phyloP scores from a whole-genome alignment of 2,888 invertebrate genomes.

The Tenthredo mesomela region DNA sequence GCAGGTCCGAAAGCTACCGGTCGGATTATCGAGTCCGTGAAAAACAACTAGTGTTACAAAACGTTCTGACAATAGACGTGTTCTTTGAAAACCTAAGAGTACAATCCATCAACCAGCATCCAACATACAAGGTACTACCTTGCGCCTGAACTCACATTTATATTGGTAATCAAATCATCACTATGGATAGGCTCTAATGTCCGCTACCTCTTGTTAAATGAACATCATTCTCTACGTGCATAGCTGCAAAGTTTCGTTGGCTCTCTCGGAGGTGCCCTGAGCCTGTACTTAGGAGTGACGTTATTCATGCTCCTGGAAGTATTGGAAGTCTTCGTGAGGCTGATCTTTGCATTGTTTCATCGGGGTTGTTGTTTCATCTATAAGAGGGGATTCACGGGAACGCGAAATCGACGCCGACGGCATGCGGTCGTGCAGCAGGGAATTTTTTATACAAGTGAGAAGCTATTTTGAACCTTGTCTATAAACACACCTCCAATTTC shows the following conservation, averaged over 20 bases:
- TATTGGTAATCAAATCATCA: neutral
- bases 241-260: slow-evolving; percentile 57
- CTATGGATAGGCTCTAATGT: neutral
- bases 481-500: neutral
- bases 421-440: slow-evolving; percentile 3
- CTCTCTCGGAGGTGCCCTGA: slow-evolving; percentile 59
- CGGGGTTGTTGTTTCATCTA: slow-evolving; percentile 35
- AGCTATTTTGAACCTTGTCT: neutral
- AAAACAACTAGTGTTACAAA: slow-evolving; percentile 52
- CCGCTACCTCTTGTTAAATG: neutral
- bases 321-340: slow-evolving; percentile 51
- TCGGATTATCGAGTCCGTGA: slow-evolving; percentile 42
- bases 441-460: slow-evolving; percentile 51
- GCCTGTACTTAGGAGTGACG: slow-evolving; percentile 59
- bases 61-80: slow-evolving; percentile 58
- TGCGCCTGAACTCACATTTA: neutral
- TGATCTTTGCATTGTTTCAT: slow-evolving; percentile 42
- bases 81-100: slow-evolving; percentile 58
- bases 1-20: slow-evolving; percentile 39
- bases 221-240: neutral
- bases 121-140: slow-evolving; percentile 56
- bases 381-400: slow-evolving; percentile 24
- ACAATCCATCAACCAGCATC: slow-evolving; percentile 56
- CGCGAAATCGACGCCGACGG: neutral
- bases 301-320: slow-evolving; percentile 58